Evolutionary conservation across 2,797 vertebrate genomes (phyloP), one percentile per base, ranked within the genome.

Genomic region (Acrossocheilus fasciatus): DNA sequence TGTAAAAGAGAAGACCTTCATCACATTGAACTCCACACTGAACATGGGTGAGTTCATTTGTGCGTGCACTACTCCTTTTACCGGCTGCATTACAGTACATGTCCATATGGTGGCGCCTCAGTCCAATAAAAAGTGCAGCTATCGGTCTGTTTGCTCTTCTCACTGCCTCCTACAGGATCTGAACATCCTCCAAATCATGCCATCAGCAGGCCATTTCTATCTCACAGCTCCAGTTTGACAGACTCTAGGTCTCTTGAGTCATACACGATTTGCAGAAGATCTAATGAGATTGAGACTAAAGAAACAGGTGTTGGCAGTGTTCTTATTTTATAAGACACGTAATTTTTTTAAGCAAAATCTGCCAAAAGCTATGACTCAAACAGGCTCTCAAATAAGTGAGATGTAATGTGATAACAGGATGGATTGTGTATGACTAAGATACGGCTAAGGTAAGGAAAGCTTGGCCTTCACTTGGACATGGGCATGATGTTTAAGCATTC

Each of bases 91-190:
- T 84, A 72, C 50, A 23, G 17, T 41, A 59, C 8, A 1, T 47
- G 34, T 43, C 87, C 90, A 91, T 68, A 84, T 3, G 64, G 89
- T 82, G 86, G 87, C 20, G 73, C 83, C 81, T 87, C 73, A 88
- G 69, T 39, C 43, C 45, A 47, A 62, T 36, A 62, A 89, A 30
- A 77, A 41, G 79, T 0, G 43, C n/a, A 74, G 18, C 41, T 30
- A 1, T 6, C 12, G 17, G 12, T 43, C 41, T 10, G 11, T 72
- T 81, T n/a, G 8, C 26, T 52, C 2, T 52, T 66, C n/a, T 70
- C 41, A 12, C 26, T 81, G 54, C 62, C 23, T 79, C 82, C 73
- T 26, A 84, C 70, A 85, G 52, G 47, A 57, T 74, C 54, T 70
- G 75, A 75, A 85, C 73, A 59, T 84, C 85, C 62, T 76, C 73